Percentiles rank a stretch among this genome's conserved stretches.
Evolutionary conservation across 2,113 vertebrate genomes (phyloP).

Genomic region (rabbit (Oryctolagus cuniculus)): DNA sequence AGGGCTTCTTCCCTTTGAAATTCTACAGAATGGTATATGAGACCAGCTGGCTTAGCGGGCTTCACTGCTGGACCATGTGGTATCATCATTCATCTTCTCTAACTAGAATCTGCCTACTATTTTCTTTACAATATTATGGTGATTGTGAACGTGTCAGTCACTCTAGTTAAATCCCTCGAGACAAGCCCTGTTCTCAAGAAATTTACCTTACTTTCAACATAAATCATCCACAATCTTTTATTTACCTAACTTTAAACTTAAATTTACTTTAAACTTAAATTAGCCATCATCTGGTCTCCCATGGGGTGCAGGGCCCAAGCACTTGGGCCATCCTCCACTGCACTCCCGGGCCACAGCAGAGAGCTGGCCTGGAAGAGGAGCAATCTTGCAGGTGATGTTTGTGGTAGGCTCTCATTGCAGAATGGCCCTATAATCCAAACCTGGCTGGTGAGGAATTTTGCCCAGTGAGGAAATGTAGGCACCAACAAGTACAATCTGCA

Average conservation of each 20-base stretch:
- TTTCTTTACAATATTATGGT: fast-evolving
- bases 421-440: not conserved
- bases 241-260: not conserved
- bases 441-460: not conserved
- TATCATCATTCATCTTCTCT: fast-evolving
- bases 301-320: too few species aligned
- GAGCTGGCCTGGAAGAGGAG: too few species aligned
- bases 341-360: too few species aligned
- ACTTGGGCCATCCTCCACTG: too few species aligned
- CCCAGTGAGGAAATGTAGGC: not conserved
- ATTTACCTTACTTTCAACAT: not conserved
- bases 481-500: too few species aligned
- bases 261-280: too few species aligned
- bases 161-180: not conserved
- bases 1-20: too few species aligned
- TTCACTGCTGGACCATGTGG: fast-evolving
- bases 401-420: not conserved
- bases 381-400: not conserved
- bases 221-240: not conserved
- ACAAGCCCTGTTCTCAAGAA: not conserved
- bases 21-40: fast-evolving
- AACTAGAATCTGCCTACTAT: too few species aligned
- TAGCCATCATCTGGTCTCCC: too few species aligned
- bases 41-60: fast-evolving
- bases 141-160: too few species aligned